phyloP scores from a whole-genome alignment of 2,888 invertebrate genomes.

The Pasiphila rectangulata region DNA sequence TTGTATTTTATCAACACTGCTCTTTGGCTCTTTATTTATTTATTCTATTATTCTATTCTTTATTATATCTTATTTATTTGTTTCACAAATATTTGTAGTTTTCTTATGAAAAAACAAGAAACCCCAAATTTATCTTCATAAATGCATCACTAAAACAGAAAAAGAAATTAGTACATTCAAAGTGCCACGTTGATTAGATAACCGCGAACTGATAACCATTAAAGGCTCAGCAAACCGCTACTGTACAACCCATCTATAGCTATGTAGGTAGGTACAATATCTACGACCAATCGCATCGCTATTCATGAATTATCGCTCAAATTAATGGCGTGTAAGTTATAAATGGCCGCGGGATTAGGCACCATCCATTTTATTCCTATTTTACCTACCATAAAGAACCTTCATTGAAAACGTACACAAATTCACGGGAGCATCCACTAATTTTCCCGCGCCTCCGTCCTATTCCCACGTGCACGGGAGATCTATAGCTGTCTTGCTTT shows the following conservation, averaged over 20 bases:
- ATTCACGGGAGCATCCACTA: slow-evolving; percentile 76
- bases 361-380: slow-evolving; percentile 79
- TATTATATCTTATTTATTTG: no score
- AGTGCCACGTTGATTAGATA: slow-evolving; percentile 45
- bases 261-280: slow-evolving; percentile 50
- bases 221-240: slow-evolving; percentile 44
- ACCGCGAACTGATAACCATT: slow-evolving; percentile 44
- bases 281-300: slow-evolving; percentile 69
- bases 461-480: slow-evolving; percentile 43
- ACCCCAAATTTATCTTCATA: no score
- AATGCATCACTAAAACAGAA: background rate
- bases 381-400: slow-evolving; percentile 79
- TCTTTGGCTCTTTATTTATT: no score
- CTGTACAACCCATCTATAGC: slow-evolving; percentile 35
- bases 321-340: slow-evolving; percentile 81
- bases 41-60: no score
- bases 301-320: slow-evolving; percentile 77
- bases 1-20: no score
- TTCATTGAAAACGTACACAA: slow-evolving; percentile 81
- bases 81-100: no score
- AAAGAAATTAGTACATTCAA: slow-evolving; percentile 10
- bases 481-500: slow-evolving; percentile 51
- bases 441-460: slow-evolving; percentile 63
- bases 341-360: slow-evolving; percentile 78
- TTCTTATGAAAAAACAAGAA: no score